Percentiles rank a stretch among this genome's conserved stretches.
phyloP scores from a whole-genome alignment of 2,797 vertebrate species.

The Microtus californicus region DNA sequence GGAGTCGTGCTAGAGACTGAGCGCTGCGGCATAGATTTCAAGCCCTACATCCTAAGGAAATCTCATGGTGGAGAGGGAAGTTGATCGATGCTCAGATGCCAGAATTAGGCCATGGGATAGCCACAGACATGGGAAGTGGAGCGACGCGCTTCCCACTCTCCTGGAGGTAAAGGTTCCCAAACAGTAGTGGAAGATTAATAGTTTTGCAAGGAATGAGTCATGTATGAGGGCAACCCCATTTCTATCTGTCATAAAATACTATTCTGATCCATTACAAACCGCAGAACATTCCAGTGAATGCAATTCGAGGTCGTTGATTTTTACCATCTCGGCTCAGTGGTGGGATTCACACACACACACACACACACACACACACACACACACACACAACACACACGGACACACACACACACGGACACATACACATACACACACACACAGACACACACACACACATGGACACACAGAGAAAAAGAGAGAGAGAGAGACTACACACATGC shows the following conservation, averaged over 20 bases:
- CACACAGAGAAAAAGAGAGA: not conserved
- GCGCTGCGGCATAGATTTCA: not conserved
- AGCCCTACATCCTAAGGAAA: not conserved
- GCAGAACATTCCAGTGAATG: not conserved
- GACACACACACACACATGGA: accelerated
- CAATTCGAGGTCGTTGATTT: not conserved
- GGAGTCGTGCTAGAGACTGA: not conserved
- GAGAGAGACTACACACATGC: not conserved
- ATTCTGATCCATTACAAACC: not conserved
- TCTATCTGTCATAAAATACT: not conserved
- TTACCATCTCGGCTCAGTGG: not conserved
- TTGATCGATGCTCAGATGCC: not conserved
- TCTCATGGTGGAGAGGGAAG: not conserved
- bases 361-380: not conserved
- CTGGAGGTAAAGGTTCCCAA: not conserved
- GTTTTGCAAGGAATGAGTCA: not conserved
- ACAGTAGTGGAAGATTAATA: not conserved
- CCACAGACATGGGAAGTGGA: accelerated
- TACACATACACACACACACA: too few relatives aligned
- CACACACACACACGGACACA: not conserved
- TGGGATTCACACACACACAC: not conserved
- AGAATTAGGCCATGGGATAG: accelerated
- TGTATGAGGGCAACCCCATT: not conserved
- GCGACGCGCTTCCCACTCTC: accelerated
- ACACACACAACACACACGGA: accelerated